Conservation (phyloP, 1,140 invertebrate species). For the Anoplolepis gracilipes region DNA sequence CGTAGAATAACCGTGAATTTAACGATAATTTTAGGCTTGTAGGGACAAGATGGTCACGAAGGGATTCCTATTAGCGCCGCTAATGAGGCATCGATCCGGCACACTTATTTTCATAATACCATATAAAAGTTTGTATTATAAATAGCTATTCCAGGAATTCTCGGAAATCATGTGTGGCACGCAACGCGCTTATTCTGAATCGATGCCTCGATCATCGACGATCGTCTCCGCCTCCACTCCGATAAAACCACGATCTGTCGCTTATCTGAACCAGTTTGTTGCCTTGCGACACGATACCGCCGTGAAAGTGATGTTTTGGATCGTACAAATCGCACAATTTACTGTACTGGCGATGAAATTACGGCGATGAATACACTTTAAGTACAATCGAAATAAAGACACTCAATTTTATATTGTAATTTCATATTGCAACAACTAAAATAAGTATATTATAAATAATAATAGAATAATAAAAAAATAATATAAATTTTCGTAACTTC, state of each 20-base stretch:
- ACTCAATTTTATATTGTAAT: background rate
- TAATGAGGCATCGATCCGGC: slow-evolving; percentile 63
- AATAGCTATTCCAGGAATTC: slow-evolving; percentile 60
- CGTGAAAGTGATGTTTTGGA: slow-evolving; percentile 18
- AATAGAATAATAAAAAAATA: background rate
- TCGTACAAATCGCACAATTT: slow-evolving; percentile 46
- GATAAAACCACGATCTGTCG: slow-evolving; percentile 37
- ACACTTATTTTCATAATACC: slow-evolving; percentile 69
- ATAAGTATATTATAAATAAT: background rate
- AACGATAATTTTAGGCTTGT: slow-evolving; percentile 72
- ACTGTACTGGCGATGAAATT: background rate
- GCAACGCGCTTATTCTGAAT: slow-evolving; percentile 11
- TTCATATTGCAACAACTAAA: background rate
- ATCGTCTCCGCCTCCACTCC: slow-evolving; percentile 39
- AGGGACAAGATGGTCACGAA: slow-evolving; percentile 59
- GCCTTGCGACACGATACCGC: background rate
- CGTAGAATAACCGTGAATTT: slow-evolving; percentile 49
- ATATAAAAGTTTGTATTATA: slow-evolving; percentile 62
- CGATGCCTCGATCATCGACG: slow-evolving; percentile 3
- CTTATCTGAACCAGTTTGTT: slow-evolving; percentile 24
- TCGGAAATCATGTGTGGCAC: slow-evolving; percentile 47
- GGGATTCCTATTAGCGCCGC: slow-evolving; percentile 60
- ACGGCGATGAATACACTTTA: background rate
- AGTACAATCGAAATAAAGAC: background rate
- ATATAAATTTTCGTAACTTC: background rate